Conservation (phyloP, 2,797 vertebrate species). For the Chrysocyon brachyurus region DNA sequence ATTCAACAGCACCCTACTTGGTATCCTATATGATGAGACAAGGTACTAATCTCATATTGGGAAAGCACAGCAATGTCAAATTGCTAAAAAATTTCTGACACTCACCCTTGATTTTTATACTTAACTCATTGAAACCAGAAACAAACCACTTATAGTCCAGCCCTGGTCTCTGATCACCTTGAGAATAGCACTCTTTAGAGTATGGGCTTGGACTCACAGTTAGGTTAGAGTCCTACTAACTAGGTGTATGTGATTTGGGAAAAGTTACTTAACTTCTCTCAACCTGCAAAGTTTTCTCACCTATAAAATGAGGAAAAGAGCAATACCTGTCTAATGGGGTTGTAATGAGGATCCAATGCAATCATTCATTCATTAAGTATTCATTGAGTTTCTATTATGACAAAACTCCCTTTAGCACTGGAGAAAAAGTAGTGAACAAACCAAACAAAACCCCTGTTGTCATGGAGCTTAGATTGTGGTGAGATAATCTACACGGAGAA, state of each 20-base stretch:
- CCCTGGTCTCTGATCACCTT: not conserved
- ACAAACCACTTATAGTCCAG: not conserved
- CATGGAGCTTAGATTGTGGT: constrained; percentile 53
- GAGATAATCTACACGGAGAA: not conserved
- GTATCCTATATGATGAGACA: not conserved
- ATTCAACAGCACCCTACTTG: not conserved
- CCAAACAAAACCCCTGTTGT: constrained; percentile 56
- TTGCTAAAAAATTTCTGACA: not conserved
- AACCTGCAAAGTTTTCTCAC: not conserved
- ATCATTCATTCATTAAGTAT: not conserved
- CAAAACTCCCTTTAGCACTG: not conserved
- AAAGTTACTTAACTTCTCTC: not conserved
- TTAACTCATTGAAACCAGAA: not conserved
- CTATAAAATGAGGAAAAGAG: not conserved
- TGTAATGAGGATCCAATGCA: not conserved
- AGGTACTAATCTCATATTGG: not conserved
- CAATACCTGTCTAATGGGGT: not conserved
- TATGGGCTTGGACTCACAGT: not conserved
- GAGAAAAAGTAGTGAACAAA: constrained; percentile 55
- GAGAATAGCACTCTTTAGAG: not conserved
- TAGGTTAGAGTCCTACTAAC: not conserved
- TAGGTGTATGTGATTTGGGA: not conserved
- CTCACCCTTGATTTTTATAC: not conserved
- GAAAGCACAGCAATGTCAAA: not conserved
- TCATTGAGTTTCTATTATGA: not conserved